Evolutionary conservation across 2,888 invertebrate genomes (phyloP).

Genomic region (Ferrisia virgata): DNA sequence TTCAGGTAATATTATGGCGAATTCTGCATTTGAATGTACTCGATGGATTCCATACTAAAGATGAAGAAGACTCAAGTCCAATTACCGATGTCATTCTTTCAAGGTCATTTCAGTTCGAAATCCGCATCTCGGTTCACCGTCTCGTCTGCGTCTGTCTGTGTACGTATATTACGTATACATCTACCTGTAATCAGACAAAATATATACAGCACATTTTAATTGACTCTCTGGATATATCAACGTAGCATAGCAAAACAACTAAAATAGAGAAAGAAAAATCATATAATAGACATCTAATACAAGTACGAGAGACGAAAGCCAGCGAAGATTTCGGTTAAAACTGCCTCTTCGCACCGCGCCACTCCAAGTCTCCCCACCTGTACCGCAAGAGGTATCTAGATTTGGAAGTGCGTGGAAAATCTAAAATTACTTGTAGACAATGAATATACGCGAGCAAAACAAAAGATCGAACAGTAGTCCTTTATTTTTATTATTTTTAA

Average conservation of each 20-base stretch:
- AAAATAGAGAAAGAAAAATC: not conserved
- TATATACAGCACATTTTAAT: not conserved
- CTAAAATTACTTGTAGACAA: conserved; percentile 39
- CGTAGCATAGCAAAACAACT: not conserved
- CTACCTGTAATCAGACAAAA: not conserved
- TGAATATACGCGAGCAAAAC: conserved; percentile 23
- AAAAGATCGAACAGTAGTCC: conserved; percentile 32
- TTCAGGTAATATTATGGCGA: too few species aligned
- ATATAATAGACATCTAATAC: too few species aligned
- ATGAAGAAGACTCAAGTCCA: not conserved
- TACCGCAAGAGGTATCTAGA: not conserved
- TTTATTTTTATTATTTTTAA: conserved; percentile 42
- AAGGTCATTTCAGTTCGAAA: not conserved
- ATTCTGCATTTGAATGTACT: too few species aligned
- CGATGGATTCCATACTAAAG: too few species aligned
- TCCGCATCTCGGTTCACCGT: not conserved
- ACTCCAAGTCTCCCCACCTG: not conserved
- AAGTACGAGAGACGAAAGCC: not conserved
- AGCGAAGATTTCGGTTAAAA: not conserved
- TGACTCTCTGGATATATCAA: not conserved
- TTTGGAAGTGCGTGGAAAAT: conserved; percentile 41
- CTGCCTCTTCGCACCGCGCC: too few species aligned
- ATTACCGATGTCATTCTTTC: not conserved
- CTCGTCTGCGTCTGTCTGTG: not conserved
- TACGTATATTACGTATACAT: too few species aligned